phyloP scores from a whole-genome alignment of 1,140 invertebrate genomes.

The Tachypleus tridentatus region DNA sequence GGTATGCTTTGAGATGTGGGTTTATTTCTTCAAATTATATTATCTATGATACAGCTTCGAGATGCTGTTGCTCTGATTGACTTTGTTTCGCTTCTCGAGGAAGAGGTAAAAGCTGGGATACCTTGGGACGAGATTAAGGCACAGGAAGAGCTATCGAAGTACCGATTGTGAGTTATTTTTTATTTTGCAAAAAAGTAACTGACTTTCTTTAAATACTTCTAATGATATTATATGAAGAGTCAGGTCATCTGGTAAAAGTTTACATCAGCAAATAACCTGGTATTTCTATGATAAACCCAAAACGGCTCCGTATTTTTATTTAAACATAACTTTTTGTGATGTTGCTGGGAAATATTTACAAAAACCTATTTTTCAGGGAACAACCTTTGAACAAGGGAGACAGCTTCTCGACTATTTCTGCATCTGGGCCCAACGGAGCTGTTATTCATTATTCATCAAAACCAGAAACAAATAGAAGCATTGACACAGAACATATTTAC shows the following conservation, averaged over 20 bases:
- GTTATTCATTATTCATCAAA: slow-evolving; percentile 83
- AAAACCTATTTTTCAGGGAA: slow-evolving; percentile 31
- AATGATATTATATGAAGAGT: too few species aligned
- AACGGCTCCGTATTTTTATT: too few species aligned
- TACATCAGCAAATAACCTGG: too few species aligned
- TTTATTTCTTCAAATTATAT: background rate
- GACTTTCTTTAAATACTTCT: too few species aligned
- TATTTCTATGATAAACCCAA: too few species aligned
- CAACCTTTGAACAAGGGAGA: slow-evolving; percentile 68
- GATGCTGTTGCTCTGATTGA: slow-evolving; percentile 82
- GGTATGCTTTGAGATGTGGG: background rate
- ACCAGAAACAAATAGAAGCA: slow-evolving; percentile 51
- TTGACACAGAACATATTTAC: slow-evolving; percentile 64
- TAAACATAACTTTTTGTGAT: too few species aligned
- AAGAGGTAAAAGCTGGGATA: slow-evolving; percentile 36
- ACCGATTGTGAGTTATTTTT: slow-evolving; percentile 10
- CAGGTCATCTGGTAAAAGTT: too few species aligned
- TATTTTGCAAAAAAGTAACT: background rate
- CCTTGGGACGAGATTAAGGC: slow-evolving; percentile 20
- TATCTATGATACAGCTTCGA: slow-evolving; percentile 39
- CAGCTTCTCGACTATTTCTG: slow-evolving; percentile 88
- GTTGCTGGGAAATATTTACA: too few species aligned
- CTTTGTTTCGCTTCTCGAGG: slow-evolving; percentile 86
- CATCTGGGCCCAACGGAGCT: slow-evolving; percentile 76
- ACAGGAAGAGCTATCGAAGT: slow-evolving; percentile 7